Base-by-base conservation (phyloP, 1,140 invertebrate genomes). In the Himalopsyche phryganea region DNA sequence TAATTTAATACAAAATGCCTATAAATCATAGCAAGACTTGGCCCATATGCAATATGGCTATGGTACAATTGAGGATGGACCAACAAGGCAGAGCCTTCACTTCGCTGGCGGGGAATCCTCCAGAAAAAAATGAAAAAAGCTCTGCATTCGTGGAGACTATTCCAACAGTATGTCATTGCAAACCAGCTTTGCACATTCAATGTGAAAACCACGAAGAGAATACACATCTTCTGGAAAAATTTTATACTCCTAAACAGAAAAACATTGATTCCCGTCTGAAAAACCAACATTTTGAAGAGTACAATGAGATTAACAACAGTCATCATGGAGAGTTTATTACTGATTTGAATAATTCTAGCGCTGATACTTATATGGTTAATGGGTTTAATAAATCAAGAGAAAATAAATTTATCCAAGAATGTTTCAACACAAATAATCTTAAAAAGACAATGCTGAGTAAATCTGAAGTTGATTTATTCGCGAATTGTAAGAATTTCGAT, bases 1-100 rank as follows among this genome's bases (percentile, higher is more conserved):
- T 56, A 49, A 56, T 56, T 17, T 10, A 36, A 38, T 48, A 51
- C 17, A 65, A 63, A 52, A 71, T 73, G 71, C 71, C 72, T 14
- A 58, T 74, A 48, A 70, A 73, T 66, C 71, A 72, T 61, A 74
- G 71, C 63, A 74, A 72, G 62, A 70, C 72, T 52, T 74, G 72
- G 72, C 72, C 72, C 11, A 67, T 71, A 17, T 67, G 55, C 50
- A 68, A 68, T 23, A 62, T 73, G 60, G 72, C 72, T 9, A 66
- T 71, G 9, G 71, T 74, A 6, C 70, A 74, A 49, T 51, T 74
- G 41, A 65, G 67, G 14, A 67, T 74, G 17, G 69, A 71, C 51
- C 63, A 66, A 13, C 60, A 71, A 23, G 71, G 71, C 7, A 66
- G 67, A 19, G 66, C 70, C 4, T 71, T 72, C 59, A 68, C 67